A percentile compares a stretch with the other conserved stretches of the same genome.
These are phyloP conservation scores for Propithecus perrieri DNA, from an alignment of 2,797 vertebrate genomes.

Conservation along the genomic window DNA sequence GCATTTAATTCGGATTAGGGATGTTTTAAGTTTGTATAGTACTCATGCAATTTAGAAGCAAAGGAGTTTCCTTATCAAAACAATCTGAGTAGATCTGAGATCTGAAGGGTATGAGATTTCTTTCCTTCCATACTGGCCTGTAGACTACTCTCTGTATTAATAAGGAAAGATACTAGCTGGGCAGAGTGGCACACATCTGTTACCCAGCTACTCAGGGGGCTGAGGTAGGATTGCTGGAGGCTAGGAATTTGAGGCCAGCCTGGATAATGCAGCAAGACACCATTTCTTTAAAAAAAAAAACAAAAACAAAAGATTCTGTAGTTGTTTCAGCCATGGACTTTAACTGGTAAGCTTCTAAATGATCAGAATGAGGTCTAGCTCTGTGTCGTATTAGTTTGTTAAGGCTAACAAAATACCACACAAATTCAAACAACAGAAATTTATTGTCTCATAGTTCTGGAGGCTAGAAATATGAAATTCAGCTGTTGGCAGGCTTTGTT, in stretches of 20 bases:
- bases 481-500: not conserved
- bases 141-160: not conserved
- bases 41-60: not conserved
- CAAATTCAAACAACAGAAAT: constrained; percentile 5
- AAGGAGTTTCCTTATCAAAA: not conserved
- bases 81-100: not conserved
- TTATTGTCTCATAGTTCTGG: constrained; percentile 18
- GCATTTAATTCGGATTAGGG: not conserved
- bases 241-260: not conserved
- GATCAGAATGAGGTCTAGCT: not conserved
- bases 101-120: not conserved
- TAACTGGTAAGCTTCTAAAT: constrained; percentile 7
- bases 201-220: not conserved
- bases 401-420: constrained; percentile 16
- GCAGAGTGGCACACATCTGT: not conserved
- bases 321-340: not conserved
- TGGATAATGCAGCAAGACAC: not conserved
- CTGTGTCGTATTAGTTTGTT: not conserved
- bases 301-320: not conserved
- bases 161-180: not conserved
- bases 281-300: not conserved
- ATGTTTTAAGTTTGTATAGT: not conserved
- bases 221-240: not conserved
- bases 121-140: not conserved
- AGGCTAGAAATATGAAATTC: not conserved